Evolutionary conservation across 53 echinoderm and acorn worm species (phyloP).

Genomic region (Actinopyga echinites): DNA sequence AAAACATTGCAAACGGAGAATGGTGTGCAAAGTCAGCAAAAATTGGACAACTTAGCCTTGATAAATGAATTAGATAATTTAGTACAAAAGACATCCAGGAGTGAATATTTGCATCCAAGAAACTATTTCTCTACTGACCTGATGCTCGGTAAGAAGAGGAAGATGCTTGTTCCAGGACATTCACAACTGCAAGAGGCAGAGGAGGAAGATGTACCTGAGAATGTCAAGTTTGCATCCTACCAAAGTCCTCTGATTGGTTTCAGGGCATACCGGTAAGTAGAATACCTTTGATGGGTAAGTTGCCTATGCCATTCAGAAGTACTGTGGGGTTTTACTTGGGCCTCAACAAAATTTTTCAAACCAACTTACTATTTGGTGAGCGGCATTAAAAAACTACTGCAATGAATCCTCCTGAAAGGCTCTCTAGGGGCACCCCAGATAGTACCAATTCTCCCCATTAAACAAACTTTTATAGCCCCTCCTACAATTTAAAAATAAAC

Average conservation of each 20-base stretch:
- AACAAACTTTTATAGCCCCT: too few relatives aligned
- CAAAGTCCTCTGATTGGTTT: conserved; percentile 74
- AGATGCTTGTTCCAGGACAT: not conserved
- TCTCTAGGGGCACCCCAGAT: too few relatives aligned
- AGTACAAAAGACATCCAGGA: not conserved
- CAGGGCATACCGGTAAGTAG: conserved; percentile 78
- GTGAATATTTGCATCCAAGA: conserved; percentile 29
- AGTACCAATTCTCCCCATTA: too few relatives aligned
- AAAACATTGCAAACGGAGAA: not conserved
- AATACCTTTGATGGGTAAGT: not conserved
- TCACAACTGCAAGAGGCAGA: conserved; percentile 25
- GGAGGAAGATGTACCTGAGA: not conserved
- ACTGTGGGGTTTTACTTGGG: not conserved
- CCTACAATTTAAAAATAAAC: too few relatives aligned
- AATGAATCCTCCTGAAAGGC: too few relatives aligned
- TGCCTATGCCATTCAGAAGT: not conserved
- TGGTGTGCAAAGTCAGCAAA: not conserved
- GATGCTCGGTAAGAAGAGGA: conserved; percentile 20
- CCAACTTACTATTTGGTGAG: too few relatives aligned
- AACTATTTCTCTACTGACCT: conserved; percentile 1
- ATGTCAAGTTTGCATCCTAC: conserved; percentile 28
- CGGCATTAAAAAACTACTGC: too few relatives aligned
- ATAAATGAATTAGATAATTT: not conserved
- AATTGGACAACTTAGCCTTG: not conserved
- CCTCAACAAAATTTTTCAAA: too few relatives aligned